Conservation (phyloP, 2,888 invertebrate species). For the Hemithea aestivaria region DNA sequence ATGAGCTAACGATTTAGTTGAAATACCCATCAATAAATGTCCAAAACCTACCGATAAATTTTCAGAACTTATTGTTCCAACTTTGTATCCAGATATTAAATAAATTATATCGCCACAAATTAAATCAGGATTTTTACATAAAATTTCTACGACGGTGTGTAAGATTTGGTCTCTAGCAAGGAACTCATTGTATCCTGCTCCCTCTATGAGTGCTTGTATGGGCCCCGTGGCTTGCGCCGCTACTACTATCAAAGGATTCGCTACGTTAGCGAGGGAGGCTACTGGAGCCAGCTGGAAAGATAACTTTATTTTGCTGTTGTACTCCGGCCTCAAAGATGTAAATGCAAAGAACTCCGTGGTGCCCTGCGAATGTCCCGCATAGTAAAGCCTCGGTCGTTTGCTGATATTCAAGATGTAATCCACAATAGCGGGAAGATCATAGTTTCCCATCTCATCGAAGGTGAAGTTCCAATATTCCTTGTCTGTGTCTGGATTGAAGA, state of each 20-base stretch:
- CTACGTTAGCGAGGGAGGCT: conserved; percentile 76
- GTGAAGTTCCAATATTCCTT: conserved; percentile 76
- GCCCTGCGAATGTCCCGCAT: conserved; percentile 86
- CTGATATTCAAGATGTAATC: conserved; percentile 60
- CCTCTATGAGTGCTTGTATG: conserved; percentile 42
- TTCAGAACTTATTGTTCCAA: conserved; percentile 70
- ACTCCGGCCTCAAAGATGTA: conserved; percentile 73
- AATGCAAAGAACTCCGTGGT: conserved; percentile 79
- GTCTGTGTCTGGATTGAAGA: conserved; percentile 55
- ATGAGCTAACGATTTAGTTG: conserved; percentile 66
- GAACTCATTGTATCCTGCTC: conserved; percentile 80
- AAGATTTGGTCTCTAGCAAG: conserved; percentile 73
- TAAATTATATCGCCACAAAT: conserved; percentile 79
- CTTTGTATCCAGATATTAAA: conserved; percentile 77
- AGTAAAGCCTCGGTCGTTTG: conserved; percentile 75
- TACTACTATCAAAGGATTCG: conserved; percentile 40
- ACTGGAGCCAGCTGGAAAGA: conserved; percentile 64
- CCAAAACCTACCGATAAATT: conserved; percentile 73
- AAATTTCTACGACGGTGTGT: conserved; percentile 53
- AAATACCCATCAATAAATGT: conserved; percentile 76
- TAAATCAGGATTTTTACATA: conserved; percentile 58
- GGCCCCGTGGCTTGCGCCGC: conserved; percentile 31
- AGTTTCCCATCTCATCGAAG: conserved; percentile 84
- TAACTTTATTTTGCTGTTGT: conserved; percentile 77
- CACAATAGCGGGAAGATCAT: conserved; percentile 84